Evolutionary conservation across 2,797 vertebrate species (phyloP).

Genomic region (Gouania willdenowi): DNA sequence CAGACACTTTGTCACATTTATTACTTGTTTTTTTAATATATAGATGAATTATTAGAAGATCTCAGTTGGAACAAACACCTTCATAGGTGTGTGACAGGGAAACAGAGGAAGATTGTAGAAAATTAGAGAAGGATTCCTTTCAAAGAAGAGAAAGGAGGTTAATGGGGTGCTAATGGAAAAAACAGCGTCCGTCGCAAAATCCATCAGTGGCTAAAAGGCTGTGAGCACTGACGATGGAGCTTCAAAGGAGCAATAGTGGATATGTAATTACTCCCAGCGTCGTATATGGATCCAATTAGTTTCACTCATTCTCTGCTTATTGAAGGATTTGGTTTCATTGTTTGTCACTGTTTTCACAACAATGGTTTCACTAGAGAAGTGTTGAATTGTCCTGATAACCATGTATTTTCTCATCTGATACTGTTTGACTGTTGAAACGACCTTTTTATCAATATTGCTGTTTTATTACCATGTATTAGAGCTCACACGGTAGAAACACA

Average conservation of each 20-base stretch:
- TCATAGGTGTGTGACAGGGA: neutral
- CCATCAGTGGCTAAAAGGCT: conserved; percentile 54
- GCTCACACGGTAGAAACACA: too few relatives aligned
- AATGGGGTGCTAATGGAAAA: conserved; percentile 34
- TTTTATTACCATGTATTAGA: too few relatives aligned
- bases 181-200: conserved; percentile 36
- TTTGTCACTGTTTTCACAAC: neutral
- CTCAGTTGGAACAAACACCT: neutral
- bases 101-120: too few relatives aligned
- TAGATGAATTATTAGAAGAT: too few relatives aligned
- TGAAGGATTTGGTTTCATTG: conserved; percentile 7
- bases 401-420: too few relatives aligned
- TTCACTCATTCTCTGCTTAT: conserved; percentile 10
- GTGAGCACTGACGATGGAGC: conserved; percentile 44
- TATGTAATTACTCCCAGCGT: conserved; percentile 54
- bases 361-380: too few relatives aligned
- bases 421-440: too few relatives aligned
- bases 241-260: conserved; percentile 43
- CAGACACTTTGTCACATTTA: too few relatives aligned
- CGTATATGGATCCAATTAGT: conserved; percentile 48
- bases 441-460: neutral
- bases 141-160: conserved; percentile 19
- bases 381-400: too few relatives aligned
- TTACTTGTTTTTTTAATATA: too few relatives aligned
- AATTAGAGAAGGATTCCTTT: conserved; percentile 12